These are phyloP conservation scores for Perizoma affinitatum DNA, from an alignment of 2,888 invertebrate genomes.

Conservation along the genomic window DNA sequence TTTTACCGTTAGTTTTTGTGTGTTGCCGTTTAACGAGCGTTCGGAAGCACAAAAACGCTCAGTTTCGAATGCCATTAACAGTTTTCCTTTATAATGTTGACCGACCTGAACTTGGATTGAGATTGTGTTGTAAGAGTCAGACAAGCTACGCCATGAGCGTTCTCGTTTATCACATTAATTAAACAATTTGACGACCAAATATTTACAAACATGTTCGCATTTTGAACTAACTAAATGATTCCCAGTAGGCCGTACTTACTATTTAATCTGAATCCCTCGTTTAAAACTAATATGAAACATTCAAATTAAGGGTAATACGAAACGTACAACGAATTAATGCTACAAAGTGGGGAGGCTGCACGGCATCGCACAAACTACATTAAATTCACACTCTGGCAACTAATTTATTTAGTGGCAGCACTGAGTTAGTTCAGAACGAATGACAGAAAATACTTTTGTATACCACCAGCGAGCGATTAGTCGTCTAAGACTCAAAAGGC, in stretches of 20 bases:
- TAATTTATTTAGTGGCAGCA: slow-evolving; percentile 51
- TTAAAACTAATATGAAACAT: slow-evolving; percentile 24
- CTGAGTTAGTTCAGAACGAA: slow-evolving; percentile 16
- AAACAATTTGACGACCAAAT: slow-evolving; percentile 1
- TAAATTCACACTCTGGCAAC: slow-evolving; percentile 42
- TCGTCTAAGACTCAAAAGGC: too few relatives aligned
- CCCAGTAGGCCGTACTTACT: slow-evolving; percentile 11
- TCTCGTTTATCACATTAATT: neutral
- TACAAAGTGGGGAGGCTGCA: slow-evolving; percentile 32
- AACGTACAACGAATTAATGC: slow-evolving; percentile 34
- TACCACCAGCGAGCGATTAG: too few relatives aligned
- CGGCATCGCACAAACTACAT: slow-evolving; percentile 38
- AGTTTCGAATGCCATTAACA: too few relatives aligned
- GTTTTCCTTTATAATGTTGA: too few relatives aligned
- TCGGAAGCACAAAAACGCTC: too few relatives aligned
- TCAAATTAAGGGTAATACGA: slow-evolving; percentile 23
- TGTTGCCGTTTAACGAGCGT: too few relatives aligned
- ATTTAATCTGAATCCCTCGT: slow-evolving; percentile 8
- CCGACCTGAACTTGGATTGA: too few relatives aligned
- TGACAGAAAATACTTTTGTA: neutral
- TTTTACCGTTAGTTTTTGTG: too few relatives aligned
- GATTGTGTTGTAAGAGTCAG: too few relatives aligned
- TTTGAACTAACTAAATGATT: slow-evolving; percentile 6
- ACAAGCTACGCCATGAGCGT: too few relatives aligned
- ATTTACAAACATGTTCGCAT: neutral